Conservation (phyloP, 2,797 vertebrate genomes). For the Malurus leucopterus region DNA sequence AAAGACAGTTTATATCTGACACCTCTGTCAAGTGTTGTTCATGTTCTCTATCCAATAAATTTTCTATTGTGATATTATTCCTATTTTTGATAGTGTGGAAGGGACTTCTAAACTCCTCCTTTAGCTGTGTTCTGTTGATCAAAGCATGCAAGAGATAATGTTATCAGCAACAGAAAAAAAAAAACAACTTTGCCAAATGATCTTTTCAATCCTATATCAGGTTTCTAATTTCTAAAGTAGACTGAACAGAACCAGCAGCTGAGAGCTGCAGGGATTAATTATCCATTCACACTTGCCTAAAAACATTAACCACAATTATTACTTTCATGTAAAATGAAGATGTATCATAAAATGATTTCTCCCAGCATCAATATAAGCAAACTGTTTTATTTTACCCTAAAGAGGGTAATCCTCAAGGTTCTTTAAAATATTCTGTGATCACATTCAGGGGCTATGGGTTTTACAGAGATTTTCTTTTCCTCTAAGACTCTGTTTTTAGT, state of each 20-base stretch:
- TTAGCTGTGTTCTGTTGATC: background rate
- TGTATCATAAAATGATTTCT: background rate
- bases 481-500: background rate
- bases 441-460: background rate
- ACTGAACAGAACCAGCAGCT: background rate
- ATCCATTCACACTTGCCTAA: background rate
- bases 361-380: background rate
- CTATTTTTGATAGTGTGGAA: background rate
- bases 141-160: background rate
- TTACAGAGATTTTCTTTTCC: background rate
- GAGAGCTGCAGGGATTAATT: background rate
- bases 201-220: background rate
- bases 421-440: background rate
- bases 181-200: background rate
- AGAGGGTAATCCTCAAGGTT: background rate
- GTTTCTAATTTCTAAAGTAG: background rate
- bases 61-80: background rate
- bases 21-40: background rate
- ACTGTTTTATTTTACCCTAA: background rate
- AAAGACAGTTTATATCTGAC: background rate
- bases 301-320: background rate
- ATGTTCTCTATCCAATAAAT: background rate
- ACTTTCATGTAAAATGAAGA: background rate
- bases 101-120: background rate
- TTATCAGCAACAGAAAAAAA: background rate